Conservation (phyloP, 2,888 invertebrate genomes). For the Spialia ferax region DNA sequence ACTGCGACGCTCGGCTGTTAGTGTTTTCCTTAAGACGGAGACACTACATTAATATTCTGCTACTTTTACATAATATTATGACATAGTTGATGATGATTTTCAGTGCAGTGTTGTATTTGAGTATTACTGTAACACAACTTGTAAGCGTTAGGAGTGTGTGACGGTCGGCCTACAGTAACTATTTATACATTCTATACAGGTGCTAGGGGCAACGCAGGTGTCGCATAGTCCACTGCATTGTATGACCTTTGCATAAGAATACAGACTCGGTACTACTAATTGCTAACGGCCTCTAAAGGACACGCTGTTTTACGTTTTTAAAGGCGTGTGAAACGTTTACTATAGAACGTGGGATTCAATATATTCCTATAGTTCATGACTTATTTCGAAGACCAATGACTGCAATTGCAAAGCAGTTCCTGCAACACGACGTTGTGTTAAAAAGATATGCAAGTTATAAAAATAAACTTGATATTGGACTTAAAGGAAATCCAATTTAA, state of each 20-base stretch:
- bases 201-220: conserved; percentile 73
- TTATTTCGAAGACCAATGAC: too few relatives aligned
- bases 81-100: background rate
- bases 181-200: conserved; percentile 80
- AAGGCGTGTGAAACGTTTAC: background rate
- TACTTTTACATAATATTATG: background rate
- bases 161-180: conserved; percentile 56
- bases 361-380: background rate
- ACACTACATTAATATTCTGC: too few relatives aligned
- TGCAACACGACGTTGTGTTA: background rate
- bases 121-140: conserved; percentile 31
- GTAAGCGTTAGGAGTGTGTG: conserved; percentile 47
- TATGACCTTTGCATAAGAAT: conserved; percentile 79
- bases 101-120: background rate
- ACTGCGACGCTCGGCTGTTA: too few relatives aligned
- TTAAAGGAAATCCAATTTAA: background rate
- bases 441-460: conserved; percentile 1
- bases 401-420: background rate
- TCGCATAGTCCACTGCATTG: conserved; percentile 73
- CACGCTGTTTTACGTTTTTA: background rate
- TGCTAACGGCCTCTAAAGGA: conserved; percentile 18
- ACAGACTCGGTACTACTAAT: conserved; percentile 50
- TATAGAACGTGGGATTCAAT: background rate
- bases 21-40: too few relatives aligned
- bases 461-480: background rate